Conservation (phyloP, 2,113 vertebrate genomes). For the Sebastes fasciatus region DNA sequence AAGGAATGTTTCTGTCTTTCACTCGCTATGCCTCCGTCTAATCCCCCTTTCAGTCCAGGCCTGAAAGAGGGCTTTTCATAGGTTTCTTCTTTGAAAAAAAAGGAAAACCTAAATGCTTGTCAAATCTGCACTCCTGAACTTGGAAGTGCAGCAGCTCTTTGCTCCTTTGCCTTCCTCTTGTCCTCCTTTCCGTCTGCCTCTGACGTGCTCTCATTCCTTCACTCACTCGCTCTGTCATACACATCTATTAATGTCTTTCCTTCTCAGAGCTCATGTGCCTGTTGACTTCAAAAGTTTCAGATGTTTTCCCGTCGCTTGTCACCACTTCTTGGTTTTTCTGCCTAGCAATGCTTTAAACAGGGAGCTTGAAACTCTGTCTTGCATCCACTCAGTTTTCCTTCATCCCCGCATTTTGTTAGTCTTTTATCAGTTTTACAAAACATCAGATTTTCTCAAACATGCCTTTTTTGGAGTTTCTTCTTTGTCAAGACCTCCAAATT, state of each 20-base stretch:
- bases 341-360: background rate
- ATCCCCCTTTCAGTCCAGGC: slow-evolving; percentile 64
- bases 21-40: slow-evolving; percentile 48
- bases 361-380: slow-evolving; percentile 10
- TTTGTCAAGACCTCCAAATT: background rate
- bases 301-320: slow-evolving; percentile 34
- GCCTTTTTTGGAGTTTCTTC: slow-evolving; percentile 1
- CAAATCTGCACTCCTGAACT: slow-evolving; percentile 66
- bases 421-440: slow-evolving; percentile 27
- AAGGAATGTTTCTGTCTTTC: slow-evolving; percentile 79
- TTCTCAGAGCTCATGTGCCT: slow-evolving; percentile 7
- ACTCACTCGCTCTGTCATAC: slow-evolving; percentile 18
- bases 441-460: slow-evolving; percentile 10
- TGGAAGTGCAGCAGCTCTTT: slow-evolving; percentile 40
- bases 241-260: slow-evolving; percentile 27
- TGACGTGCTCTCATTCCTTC: slow-evolving; percentile 9
- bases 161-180: slow-evolving; percentile 10
- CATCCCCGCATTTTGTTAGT: slow-evolving; percentile 9
- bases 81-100: slow-evolving; percentile 46
- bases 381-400: slow-evolving; percentile 2
- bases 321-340: slow-evolving; percentile 28
- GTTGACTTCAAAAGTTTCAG: slow-evolving; percentile 42
- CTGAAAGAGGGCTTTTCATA: slow-evolving; percentile 73
- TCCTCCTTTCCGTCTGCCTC: slow-evolving; percentile 22
- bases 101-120: slow-evolving; percentile 68